phyloP scores from a whole-genome alignment of 2,797 vertebrate genomes.

The Strix occidentalis region DNA sequence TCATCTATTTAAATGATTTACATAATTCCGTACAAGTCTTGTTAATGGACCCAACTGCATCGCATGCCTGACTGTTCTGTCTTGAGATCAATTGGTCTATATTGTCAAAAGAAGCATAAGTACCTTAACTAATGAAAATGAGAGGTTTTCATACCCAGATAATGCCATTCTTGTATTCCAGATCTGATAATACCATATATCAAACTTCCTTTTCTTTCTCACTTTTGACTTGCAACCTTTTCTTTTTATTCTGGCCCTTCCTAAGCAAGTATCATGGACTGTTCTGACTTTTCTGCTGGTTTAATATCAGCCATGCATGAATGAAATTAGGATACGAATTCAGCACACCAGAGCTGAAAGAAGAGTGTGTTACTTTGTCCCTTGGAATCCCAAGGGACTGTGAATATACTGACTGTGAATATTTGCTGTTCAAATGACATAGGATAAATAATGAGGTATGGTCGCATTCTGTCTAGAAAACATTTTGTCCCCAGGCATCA shows the following conservation, averaged over 20 bases:
- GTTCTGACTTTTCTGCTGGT: background rate
- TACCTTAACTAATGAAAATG: background rate
- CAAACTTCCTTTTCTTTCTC: background rate
- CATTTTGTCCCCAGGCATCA: background rate
- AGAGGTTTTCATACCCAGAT: background rate
- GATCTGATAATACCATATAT: background rate
- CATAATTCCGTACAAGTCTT: background rate
- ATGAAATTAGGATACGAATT: background rate
- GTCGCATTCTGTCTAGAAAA: background rate
- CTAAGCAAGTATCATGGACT: background rate
- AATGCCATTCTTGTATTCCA: background rate
- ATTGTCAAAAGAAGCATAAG: background rate
- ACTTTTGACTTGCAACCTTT: background rate
- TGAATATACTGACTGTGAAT: background rate
- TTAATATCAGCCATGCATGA: background rate
- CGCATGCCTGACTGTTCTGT: background rate
- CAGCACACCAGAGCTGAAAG: background rate
- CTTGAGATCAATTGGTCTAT: background rate
- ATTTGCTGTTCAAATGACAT: background rate
- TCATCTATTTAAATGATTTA: slow-evolving; percentile 36
- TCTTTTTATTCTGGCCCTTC: background rate
- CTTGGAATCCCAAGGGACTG: background rate
- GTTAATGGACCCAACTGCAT: background rate
- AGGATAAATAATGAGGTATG: background rate
- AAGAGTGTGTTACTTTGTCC: background rate